Base-by-base conservation (phyloP, 2,113 vertebrate genomes). In the Melanostigma gelatinosum region DNA sequence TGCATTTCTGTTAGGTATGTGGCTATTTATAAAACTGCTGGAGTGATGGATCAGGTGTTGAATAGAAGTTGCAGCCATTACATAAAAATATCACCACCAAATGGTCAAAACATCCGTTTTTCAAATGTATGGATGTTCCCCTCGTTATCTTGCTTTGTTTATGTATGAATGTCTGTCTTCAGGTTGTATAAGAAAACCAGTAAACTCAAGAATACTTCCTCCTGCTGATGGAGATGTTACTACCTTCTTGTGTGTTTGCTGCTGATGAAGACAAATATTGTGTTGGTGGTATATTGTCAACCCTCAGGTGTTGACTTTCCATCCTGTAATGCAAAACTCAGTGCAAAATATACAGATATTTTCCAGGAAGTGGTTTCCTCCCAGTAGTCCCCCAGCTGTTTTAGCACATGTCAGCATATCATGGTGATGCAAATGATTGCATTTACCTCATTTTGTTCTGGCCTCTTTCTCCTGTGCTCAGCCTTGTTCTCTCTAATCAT, bases 21-120 rank as follows among this genome's bases (percentile, higher is more conserved):
- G 64, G n/a, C 83, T 90, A 90, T 91, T 91, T 89, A 89, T 93
- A 90, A 89, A 89, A 44, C 73, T 88, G 92, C 70, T 81, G 88
- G 20, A 79, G 46, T 86, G 88, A 92, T 75, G 77, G 75, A 88
- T 88, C 85, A 82, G 82, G 82, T 89, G 85, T 75, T 83, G 70
- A 88, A 65, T 86, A 68, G 87, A 92, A 82, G 74, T 71, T 83
- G 84, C 12, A 83, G 60, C 68, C 50, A 60, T 27, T 27, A 60
- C 71, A 70, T 50, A 79, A 84, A 72, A 82, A 83, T 61, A 79
- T 72, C 70, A 65, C 32, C 46, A 63, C 67, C 40, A 68, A 84
- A 78, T 64, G 72, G 32, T 63, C 73, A 71, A 46, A 72, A 71
- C 71, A 88, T 83, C 57, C 29, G 16, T 58, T 87, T 88, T 72